phyloP scores from a whole-genome alignment of 2,113 vertebrate species.

The Oceanodroma tethys region DNA sequence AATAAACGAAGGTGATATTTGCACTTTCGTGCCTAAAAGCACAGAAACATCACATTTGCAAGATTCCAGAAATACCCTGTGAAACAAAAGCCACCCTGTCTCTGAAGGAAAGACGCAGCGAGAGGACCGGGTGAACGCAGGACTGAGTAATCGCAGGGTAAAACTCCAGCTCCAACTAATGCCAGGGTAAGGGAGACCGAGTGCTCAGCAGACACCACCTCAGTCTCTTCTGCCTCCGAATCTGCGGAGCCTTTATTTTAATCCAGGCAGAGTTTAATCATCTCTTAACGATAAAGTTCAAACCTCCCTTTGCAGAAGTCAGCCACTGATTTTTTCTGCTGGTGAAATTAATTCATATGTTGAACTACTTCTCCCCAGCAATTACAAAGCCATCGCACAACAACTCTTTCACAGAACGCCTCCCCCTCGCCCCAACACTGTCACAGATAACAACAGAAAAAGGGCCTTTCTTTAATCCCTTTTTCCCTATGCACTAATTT shows the following conservation, averaged over 20 bases:
- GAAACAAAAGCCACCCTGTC: neutral
- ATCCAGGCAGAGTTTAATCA: neutral
- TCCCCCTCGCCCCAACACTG: accelerated
- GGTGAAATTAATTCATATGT: neutral
- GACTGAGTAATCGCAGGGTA: neutral
- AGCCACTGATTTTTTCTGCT: neutral
- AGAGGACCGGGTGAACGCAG: neutral
- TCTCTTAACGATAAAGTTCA: neutral
- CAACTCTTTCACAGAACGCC: neutral
- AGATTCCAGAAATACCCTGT: neutral
- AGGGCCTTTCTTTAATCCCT: neutral
- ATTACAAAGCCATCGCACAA: neutral
- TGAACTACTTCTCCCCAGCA: neutral
- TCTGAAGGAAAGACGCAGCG: neutral
- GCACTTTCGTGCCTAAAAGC: neutral
- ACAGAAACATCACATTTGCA: neutral
- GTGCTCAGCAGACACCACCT: neutral
- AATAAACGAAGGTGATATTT: neutral
- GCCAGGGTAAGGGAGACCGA: neutral
- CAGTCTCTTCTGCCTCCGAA: neutral
- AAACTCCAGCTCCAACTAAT: neutral
- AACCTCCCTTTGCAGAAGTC: neutral
- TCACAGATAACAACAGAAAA: neutral
- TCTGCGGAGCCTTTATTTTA: neutral
- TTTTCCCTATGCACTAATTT: neutral